Evolutionary conservation across 2,888 invertebrate genomes (phyloP).

Genomic region (Melanotus villosus): DNA sequence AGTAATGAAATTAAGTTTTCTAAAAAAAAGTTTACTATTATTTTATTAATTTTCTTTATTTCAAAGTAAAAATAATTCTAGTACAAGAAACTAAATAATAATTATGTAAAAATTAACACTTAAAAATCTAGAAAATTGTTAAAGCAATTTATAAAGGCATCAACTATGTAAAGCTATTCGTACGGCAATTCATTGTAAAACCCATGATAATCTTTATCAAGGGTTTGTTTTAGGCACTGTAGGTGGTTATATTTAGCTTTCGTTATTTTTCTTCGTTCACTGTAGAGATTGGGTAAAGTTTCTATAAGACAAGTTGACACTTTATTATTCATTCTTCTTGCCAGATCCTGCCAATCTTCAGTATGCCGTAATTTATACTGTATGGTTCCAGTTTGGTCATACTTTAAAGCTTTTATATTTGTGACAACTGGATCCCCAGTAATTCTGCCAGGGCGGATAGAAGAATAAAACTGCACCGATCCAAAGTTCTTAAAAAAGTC

Average conservation of each 20-base stretch:
- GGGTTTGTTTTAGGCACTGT: background rate
- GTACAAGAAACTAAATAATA: too few relatives aligned
- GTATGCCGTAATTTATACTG: conserved; percentile 28
- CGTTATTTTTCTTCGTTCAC: background rate
- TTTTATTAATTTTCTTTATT: too few relatives aligned
- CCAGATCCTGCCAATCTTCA: conserved; percentile 3
- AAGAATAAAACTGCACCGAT: background rate
- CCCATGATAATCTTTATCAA: background rate
- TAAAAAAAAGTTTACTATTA: too few relatives aligned
- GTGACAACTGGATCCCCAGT: conserved; percentile 29
- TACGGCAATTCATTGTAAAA: background rate
- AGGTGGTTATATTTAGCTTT: background rate
- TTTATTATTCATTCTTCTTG: background rate
- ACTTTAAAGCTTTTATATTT: conserved; percentile 23
- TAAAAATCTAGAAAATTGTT: too few relatives aligned
- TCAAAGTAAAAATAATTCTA: too few relatives aligned
- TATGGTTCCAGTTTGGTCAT: conserved; percentile 20
- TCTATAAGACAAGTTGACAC: background rate
- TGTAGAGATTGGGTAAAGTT: background rate
- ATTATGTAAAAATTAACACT: too few relatives aligned
- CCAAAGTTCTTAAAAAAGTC: conserved; percentile 39
- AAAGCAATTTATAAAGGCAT: too few relatives aligned
- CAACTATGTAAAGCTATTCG: too few relatives aligned
- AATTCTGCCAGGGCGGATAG: conserved; percentile 10
- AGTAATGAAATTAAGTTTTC: too few relatives aligned